A percentile compares a stretch with the other conserved stretches of the same genome.
Conservation (phyloP, 2,797 vertebrate species). For the Austrolebias charrua region DNA sequence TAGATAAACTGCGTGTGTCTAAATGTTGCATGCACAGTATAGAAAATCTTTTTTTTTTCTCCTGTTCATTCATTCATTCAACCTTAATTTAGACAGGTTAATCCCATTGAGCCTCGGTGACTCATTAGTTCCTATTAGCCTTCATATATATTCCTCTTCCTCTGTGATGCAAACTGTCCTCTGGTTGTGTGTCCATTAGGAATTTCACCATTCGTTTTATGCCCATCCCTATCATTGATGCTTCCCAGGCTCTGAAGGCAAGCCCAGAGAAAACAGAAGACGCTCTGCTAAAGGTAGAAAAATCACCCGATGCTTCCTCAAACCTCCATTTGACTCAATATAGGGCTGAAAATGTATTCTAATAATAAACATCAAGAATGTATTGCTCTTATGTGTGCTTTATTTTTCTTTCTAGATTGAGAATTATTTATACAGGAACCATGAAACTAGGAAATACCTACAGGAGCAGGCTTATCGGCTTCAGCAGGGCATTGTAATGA, state of each 20-base stretch:
- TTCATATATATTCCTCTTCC: not conserved
- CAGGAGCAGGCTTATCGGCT: slow-evolving; percentile 96
- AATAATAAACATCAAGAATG: not conserved
- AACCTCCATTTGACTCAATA: not conserved
- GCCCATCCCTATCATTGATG: slow-evolving; percentile 97
- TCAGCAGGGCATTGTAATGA: slow-evolving; percentile 97
- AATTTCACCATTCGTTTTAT: slow-evolving; percentile 97
- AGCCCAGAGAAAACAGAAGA: slow-evolving; percentile 97
- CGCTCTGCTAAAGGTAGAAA: slow-evolving; percentile 88
- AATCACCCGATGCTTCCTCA: not conserved
- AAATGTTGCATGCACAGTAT: too few relatives aligned
- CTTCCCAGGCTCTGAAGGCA: slow-evolving; percentile 94
- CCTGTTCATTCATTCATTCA: too few relatives aligned
- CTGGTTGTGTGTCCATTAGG: slow-evolving; percentile 67
- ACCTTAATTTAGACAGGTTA: too few relatives aligned
- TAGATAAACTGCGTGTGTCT: too few relatives aligned
- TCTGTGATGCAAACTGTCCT: slow-evolving; percentile 9
- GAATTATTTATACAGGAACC: slow-evolving; percentile 95
- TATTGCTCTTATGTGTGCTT: not conserved
- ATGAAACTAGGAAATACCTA: slow-evolving; percentile 93
- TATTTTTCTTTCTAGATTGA: slow-evolving; percentile 85
- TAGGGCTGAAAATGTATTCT: not conserved
- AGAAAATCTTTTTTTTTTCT: not conserved
- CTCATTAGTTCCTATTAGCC: too few relatives aligned
- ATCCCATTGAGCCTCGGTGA: too few relatives aligned